Percentiles rank a stretch among this genome's conserved stretches.
Conservation (phyloP, 2,888 invertebrate genomes). For the Diogma glabrata region DNA sequence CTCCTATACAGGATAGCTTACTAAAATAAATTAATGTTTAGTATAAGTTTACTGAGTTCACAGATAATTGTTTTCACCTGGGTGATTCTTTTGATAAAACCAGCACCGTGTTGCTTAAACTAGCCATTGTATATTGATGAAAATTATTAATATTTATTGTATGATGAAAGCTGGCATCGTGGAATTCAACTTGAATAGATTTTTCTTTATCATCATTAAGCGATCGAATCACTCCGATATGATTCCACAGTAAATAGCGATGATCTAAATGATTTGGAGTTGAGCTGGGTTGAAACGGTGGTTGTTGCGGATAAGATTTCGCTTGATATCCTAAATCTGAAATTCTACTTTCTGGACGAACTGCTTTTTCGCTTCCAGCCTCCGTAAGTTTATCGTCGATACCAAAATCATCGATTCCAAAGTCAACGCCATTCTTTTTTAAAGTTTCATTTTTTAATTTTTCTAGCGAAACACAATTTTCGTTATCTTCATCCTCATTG, state of each 20-base stretch:
- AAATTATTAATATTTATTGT: slow-evolving; percentile 82
- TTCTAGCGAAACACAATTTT: slow-evolving; percentile 61
- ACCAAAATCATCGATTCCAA: slow-evolving; percentile 29
- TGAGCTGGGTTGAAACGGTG: slow-evolving; percentile 83
- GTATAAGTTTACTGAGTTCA: too few relatives aligned
- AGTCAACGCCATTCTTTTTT: slow-evolving; percentile 28
- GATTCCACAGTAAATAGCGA: slow-evolving; percentile 82
- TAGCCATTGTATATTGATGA: slow-evolving; percentile 75
- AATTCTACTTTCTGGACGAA: slow-evolving; percentile 13
- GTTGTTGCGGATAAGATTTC: slow-evolving; percentile 49
- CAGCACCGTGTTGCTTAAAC: slow-evolving; percentile 67
- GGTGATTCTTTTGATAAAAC: slow-evolving; percentile 62
- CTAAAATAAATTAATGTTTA: too few relatives aligned
- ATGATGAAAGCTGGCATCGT: slow-evolving; percentile 80
- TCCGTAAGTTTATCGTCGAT: slow-evolving; percentile 21
- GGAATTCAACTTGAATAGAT: slow-evolving; percentile 90
- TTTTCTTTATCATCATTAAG: slow-evolving; percentile 62
- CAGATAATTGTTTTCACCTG: too few relatives aligned
- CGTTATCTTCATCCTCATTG: slow-evolving; percentile 54
- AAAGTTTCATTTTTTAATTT: slow-evolving; percentile 58
- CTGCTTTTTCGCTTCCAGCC: slow-evolving; percentile 14
- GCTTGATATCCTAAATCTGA: slow-evolving; percentile 19
- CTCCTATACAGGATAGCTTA: slow-evolving; percentile 61
- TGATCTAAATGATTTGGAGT: slow-evolving; percentile 74
- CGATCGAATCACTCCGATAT: slow-evolving; percentile 78